These are phyloP conservation scores for Platypus cylindrus DNA, from an alignment of 2,888 invertebrate species.

Conservation along the genomic window DNA sequence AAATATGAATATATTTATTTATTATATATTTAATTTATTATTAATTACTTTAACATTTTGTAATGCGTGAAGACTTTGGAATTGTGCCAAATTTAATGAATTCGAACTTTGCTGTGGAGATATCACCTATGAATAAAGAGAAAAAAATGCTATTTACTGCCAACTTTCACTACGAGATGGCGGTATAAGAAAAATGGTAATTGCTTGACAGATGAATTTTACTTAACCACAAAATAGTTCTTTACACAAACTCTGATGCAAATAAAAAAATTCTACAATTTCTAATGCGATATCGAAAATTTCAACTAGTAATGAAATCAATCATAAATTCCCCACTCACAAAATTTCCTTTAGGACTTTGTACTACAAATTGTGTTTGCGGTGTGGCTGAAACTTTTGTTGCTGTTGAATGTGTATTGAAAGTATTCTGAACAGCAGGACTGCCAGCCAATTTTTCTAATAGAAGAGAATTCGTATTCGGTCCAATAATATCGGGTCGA, in stretches of 20 bases:
- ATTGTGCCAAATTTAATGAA: conserved; percentile 52
- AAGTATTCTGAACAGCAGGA: conserved; percentile 15
- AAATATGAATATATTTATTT: not conserved
- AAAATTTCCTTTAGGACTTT: conserved; percentile 24
- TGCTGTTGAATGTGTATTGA: conserved; percentile 5
- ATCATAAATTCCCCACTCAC: conserved; percentile 18
- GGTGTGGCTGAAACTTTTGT: conserved; percentile 6
- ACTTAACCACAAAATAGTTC: too few species aligned
- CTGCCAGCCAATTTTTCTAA: conserved; percentile 40
- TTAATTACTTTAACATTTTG: conserved; percentile 43
- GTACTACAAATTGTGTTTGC: conserved; percentile 22
- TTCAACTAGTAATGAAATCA: not conserved
- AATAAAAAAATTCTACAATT: not conserved
- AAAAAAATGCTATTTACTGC: not conserved
- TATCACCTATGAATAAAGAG: conserved; percentile 25
- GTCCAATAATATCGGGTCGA: conserved; percentile 41
- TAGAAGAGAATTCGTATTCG: conserved; percentile 39
- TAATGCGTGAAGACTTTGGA: conserved; percentile 55
- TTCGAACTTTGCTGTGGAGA: conserved; percentile 48
- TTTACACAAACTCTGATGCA: too few species aligned
- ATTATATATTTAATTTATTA: not conserved
- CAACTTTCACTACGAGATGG: not conserved
- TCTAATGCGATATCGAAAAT: not conserved
- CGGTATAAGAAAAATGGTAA: too few species aligned
- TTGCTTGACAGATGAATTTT: too few species aligned